Evolutionary conservation across 2,797 vertebrate species (phyloP), one percentile per base, ranked within the genome.

Genomic region (Chrosomus eos): DNA sequence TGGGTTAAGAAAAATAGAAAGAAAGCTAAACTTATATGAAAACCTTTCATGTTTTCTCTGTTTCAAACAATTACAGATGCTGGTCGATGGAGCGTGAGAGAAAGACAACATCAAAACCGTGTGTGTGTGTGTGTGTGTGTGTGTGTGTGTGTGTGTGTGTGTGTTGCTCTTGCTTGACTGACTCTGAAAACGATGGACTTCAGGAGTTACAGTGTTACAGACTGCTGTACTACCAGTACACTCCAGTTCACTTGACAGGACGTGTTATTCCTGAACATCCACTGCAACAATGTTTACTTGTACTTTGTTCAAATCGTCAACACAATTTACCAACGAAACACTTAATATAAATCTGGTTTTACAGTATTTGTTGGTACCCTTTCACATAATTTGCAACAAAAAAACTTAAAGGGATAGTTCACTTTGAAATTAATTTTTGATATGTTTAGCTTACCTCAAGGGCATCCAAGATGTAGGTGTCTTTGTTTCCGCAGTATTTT

Each of bases 41-140:
- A 76, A 76, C 31, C 60, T 68, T 77, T 67, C 62, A 77, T 68
- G 33, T 58, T 53, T 66, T 14, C 38, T 68, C 60, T 67, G 33
- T 51, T 82, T 82, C 71, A 66, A 66, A 38, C 60, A 51, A 40
- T 80, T 80, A 36, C 53, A 73, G 66, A 73, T 62, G 51, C 51
- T 60, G 75, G 14, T 79, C 16, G 38, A 80, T 72, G 67, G 6
- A 73, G 53, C 43, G 40, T 71, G 83, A 53, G 13, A 28, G 82
- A 68, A 53, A 67, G 73, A 55, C 73, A 67, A 28, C 81, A 83
- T 75, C 82, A 77, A 66, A 77, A 83, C 73, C 55, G 23, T 10
- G 4, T 4, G 31, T 33, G 40, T 45, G n/a, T 33, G 60, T 79
- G 16, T 38, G 43, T 55, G 16, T 38, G 43, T 55, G 4, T 4